Conservation (phyloP, 1,140 invertebrate genomes). For the Elymnias hypermnestra region DNA sequence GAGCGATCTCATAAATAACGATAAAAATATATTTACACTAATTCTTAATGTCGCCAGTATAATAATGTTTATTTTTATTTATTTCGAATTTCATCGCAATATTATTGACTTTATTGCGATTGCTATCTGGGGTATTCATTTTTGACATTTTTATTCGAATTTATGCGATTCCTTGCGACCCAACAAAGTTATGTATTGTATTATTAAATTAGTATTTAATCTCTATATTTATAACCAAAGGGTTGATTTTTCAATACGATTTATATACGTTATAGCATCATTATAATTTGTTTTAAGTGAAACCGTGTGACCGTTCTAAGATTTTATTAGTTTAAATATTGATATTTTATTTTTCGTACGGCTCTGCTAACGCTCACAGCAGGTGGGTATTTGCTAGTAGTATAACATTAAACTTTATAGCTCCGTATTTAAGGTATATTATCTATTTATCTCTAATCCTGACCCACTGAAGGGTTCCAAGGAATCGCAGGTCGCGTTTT, state of each 20-base stretch:
- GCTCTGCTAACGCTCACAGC: slow-evolving; percentile 64
- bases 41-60: slow-evolving; percentile 46
- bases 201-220: neutral
- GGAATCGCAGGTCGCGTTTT: slow-evolving; percentile 52
- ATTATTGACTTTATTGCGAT: slow-evolving; percentile 70
- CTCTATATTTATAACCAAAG: slow-evolving; percentile 6
- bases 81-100: slow-evolving; percentile 67
- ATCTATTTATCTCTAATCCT: slow-evolving; percentile 9
- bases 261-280: slow-evolving; percentile 11
- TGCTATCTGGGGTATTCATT: slow-evolving; percentile 70
- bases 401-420: slow-evolving; percentile 31
- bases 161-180: slow-evolving; percentile 50
- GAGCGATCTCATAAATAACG: slow-evolving; percentile 1
- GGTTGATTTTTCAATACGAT: slow-evolving; percentile 10
- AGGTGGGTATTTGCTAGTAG: slow-evolving; percentile 31
- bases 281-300: slow-evolving; percentile 29
- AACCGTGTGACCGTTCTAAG: slow-evolving; percentile 64
- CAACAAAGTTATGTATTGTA: neutral
- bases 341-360: slow-evolving; percentile 68
- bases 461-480: slow-evolving; percentile 42
- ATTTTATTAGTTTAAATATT: slow-evolving; percentile 73
- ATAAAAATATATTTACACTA: slow-evolving; percentile 41
- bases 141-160: slow-evolving; percentile 73
- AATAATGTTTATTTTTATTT: slow-evolving; percentile 61
- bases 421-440: slow-evolving; percentile 19